These are phyloP conservation scores for Pocillopora damicornis DNA, from an alignment of 64 coral and sea anemone species.

Conservation along the genomic window DNA sequence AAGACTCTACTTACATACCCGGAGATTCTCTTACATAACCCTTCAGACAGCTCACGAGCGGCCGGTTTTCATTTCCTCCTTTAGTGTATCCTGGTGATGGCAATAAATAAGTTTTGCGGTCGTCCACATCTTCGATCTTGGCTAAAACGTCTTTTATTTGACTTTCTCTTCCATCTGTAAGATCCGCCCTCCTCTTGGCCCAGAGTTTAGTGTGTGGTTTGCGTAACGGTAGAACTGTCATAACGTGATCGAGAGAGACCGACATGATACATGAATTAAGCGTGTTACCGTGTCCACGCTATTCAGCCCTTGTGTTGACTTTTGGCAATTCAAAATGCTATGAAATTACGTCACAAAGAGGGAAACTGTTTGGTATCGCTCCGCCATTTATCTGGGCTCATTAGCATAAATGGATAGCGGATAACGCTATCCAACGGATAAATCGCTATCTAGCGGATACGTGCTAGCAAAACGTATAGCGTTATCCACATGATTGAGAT, in stretches of 20 bases:
- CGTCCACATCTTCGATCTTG: not conserved
- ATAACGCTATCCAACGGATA: no score
- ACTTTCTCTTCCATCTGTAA: not conserved
- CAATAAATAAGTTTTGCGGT: not conserved
- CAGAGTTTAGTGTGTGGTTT: slow-evolving; percentile 16
- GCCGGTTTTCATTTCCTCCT: not conserved
- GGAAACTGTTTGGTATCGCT: not conserved
- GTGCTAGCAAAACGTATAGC: no score
- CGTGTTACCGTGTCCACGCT: no score
- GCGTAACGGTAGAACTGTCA: slow-evolving; percentile 10
- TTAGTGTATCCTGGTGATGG: not conserved
- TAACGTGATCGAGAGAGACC: not conserved
- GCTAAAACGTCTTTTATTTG: slow-evolving; percentile 1
- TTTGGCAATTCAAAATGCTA: not conserved
- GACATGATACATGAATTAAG: not conserved
- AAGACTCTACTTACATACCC: not conserved
- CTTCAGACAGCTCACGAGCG: not conserved
- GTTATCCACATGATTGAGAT: no score
- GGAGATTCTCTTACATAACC: slow-evolving; percentile 19
- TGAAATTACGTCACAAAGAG: not conserved
- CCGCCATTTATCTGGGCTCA: not conserved
- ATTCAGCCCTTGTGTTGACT: not conserved
- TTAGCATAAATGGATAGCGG: not conserved
- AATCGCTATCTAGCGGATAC: no score
- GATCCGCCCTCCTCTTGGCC: not conserved